A percentile compares a stretch with the other conserved stretches of the same genome.
Conservation (phyloP, 2,888 invertebrate genomes). For the Lucinisca nassula region DNA sequence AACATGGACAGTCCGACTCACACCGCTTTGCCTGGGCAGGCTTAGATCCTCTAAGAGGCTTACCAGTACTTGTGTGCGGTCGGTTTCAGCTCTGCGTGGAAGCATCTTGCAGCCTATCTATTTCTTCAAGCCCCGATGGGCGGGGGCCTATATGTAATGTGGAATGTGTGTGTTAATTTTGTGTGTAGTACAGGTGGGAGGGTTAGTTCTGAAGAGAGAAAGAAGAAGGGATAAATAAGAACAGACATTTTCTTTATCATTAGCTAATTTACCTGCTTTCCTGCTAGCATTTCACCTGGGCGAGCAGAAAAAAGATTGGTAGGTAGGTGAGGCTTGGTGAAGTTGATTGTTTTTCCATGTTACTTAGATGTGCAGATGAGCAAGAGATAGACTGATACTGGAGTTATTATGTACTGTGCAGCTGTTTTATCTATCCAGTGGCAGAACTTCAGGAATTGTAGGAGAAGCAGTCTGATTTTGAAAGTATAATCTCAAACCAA, state of each 20-base stretch:
- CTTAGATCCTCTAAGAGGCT: no score
- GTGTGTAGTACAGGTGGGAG: no score
- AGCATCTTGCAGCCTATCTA: no score
- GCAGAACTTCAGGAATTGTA: neutral
- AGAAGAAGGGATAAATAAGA: neutral
- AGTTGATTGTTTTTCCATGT: conserved; percentile 12
- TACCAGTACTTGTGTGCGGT: no score
- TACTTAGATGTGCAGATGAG: conserved; percentile 9
- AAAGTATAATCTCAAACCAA: no score
- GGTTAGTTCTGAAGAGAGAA: neutral
- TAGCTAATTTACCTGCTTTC: neutral
- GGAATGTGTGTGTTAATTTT: no score
- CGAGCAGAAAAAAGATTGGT: neutral
- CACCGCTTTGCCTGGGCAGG: no score
- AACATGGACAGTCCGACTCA: no score
- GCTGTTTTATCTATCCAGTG: conserved; percentile 8
- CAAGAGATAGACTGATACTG: conserved; percentile 2
- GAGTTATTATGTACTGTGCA: neutral
- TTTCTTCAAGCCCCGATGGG: no score
- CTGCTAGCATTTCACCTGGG: neutral
- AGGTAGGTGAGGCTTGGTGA: neutral
- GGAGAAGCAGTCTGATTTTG: neutral
- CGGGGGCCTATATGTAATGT: no score
- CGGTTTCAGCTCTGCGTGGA: no score
- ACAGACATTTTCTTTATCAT: neutral